Evolutionary conservation across 2,888 invertebrate genomes (phyloP).

Genomic region (Pyrrhosoma nymphula): DNA sequence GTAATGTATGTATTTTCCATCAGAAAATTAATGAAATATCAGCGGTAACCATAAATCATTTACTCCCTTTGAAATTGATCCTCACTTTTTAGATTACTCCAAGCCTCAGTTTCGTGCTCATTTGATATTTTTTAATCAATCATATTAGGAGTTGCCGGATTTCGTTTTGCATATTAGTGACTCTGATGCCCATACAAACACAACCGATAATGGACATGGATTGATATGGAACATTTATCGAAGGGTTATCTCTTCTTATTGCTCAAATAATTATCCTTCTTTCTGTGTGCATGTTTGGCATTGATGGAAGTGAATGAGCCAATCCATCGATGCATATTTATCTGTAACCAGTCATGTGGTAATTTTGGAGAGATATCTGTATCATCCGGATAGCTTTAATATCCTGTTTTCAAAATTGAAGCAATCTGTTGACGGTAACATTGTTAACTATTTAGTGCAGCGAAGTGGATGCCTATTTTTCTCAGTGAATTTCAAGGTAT

Average conservation of each 20-base stretch:
- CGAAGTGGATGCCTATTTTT: no score
- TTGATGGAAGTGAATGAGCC: not conserved
- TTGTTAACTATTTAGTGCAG: no score
- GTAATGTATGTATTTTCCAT: no score
- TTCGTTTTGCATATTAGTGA: not conserved
- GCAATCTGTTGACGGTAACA: no score
- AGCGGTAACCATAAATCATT: no score
- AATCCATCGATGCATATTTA: not conserved
- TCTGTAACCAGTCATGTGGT: not conserved
- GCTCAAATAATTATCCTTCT: constrained; percentile 3
- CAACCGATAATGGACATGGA: not conserved
- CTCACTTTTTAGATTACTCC: no score
- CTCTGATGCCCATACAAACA: not conserved
- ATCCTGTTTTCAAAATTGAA: no score
- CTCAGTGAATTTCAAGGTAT: no score
- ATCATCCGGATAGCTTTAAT: not conserved
- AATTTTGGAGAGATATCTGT: not conserved
- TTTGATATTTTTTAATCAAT: no score
- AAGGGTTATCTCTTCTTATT: not conserved
- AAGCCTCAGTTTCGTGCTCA: no score
- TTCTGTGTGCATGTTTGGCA: not conserved
- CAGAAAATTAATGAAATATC: no score
- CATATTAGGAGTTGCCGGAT: not conserved
- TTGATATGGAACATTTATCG: not conserved
- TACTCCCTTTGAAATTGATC: no score